phyloP scores from a whole-genome alignment of 2,113 vertebrate genomes.

The Equus przewalskii region DNA sequence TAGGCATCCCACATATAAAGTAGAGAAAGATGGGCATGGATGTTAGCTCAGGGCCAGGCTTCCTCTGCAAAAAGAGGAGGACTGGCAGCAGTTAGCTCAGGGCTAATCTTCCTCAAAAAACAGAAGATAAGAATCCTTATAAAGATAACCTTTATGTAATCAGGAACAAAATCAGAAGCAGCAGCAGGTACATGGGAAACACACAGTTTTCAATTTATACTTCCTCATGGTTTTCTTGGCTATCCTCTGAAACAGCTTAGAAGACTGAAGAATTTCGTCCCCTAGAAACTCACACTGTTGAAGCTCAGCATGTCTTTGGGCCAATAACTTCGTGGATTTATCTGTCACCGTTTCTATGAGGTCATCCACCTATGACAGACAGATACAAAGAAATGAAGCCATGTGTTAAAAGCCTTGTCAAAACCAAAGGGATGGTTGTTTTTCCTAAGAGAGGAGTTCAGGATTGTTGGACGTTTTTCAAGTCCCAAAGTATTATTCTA shows the following conservation, averaged over 20 bases:
- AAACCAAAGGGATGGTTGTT: neutral
- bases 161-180: slow-evolving; percentile 71
- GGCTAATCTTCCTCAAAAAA: too few species aligned
- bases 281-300: slow-evolving; percentile 78
- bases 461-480: neutral
- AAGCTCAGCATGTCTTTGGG: slow-evolving; percentile 80
- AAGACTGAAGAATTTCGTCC: slow-evolving; percentile 76
- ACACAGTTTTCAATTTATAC: slow-evolving; percentile 71
- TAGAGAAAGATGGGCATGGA: too few species aligned
- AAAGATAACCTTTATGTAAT: neutral
- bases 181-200: slow-evolving; percentile 78
- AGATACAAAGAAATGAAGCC: slow-evolving; percentile 4
- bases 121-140: neutral
- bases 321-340: slow-evolving; percentile 68
- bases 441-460: neutral
- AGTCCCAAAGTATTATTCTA: slow-evolving; percentile 59
- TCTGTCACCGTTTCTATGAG: slow-evolving; percentile 81
- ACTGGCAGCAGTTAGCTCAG: too few species aligned
- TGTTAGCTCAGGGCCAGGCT: too few species aligned
- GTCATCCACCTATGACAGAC: slow-evolving; percentile 73
- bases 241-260: slow-evolving; percentile 83
- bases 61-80: too few species aligned
- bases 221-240: slow-evolving; percentile 81
- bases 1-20: too few species aligned
- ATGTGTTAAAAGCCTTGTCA: neutral